Base-by-base conservation (phyloP, 2,797 vertebrate genomes). In the Acanthornis magna region DNA sequence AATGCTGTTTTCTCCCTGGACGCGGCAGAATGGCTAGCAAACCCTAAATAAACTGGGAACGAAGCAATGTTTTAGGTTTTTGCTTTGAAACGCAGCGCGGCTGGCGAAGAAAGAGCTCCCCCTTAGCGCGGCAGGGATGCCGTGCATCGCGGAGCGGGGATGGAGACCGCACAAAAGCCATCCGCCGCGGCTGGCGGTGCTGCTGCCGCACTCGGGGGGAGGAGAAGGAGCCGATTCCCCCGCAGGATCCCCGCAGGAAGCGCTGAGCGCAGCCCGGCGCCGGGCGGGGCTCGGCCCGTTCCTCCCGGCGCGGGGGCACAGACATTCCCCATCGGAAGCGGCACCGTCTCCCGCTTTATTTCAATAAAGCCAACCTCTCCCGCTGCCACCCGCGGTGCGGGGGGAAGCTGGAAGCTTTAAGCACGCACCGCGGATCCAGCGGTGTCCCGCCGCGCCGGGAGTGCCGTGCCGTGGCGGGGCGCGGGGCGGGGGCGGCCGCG, bases 111-210 rank as follows among this genome's bases (percentile, higher is more conserved):
- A 71, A 18, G 0, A 7, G 14, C 34, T 54, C 19, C 47, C 45
- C 3, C 2, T 13, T 23, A 23, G 6, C 0, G n/a, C 1, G 38
- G 25, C 11, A 2, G 5, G 6, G 19, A 11, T 6, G 9, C 18
- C 36, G 16, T 16, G 19, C 15, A 1, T 9, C 38, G 2, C 20
- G 20, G 81, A 4, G n/a, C 38, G 3, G 42, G 15, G 57, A 43
- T 2, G 50, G 73, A 34, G 40, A 17, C 5, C 19, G 0, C 79
- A 34, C 55, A n/a, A 55, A 75, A 67, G 40, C 50, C 77, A 11
- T 6, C 55, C 15, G 3, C 16, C 20, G 58, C 36, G 20, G 26
- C 29, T 3, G 36, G 23, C n/a, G n/a, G n/a, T 30, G 15, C 0
- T 9, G 30, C 42, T 73, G 12, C 55, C 8, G 10, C 48, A 2